Conservation (phyloP, 2,888 invertebrate genomes). For the Meliscaeva auricollis region DNA sequence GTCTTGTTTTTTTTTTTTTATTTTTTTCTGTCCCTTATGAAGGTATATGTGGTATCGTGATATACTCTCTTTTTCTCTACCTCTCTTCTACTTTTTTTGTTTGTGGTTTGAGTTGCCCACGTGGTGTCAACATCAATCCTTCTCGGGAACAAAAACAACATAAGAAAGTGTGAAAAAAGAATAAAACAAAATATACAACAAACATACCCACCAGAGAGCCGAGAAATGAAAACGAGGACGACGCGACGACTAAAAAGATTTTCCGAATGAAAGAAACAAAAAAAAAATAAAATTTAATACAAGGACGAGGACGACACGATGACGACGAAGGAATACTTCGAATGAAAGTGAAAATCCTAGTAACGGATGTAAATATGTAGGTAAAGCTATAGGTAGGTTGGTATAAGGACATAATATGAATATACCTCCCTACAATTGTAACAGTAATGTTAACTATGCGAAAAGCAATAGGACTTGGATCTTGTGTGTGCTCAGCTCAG, state of each 20-base stretch:
- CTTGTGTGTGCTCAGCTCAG: too few relatives aligned
- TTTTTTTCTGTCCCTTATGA: slow-evolving; percentile 16
- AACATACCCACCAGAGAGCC: background rate
- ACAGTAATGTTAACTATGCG: slow-evolving; percentile 31
- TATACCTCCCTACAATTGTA: too few relatives aligned
- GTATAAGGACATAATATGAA: background rate
- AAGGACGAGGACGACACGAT: slow-evolving; percentile 38
- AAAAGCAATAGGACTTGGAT: slow-evolving; percentile 8
- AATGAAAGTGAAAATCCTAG: slow-evolving; percentile 71
- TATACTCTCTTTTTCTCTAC: background rate
- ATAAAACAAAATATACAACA: slow-evolving; percentile 33
- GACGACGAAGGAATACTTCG: slow-evolving; percentile 12
- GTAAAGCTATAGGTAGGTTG: background rate
- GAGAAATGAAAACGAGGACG: background rate
- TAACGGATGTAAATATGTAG: slow-evolving; percentile 50
- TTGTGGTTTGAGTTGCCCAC: slow-evolving; percentile 58
- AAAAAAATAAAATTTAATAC: slow-evolving; percentile 54
- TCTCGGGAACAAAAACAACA: slow-evolving; percentile 60
- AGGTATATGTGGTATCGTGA: slow-evolving; percentile 31
- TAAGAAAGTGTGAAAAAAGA: slow-evolving; percentile 61
- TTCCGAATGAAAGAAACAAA: slow-evolving; percentile 44
- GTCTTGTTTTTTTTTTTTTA: slow-evolving; percentile 25
- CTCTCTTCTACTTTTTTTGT: background rate
- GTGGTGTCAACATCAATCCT: slow-evolving; percentile 75
- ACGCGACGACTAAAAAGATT: slow-evolving; percentile 43